Conservation (phyloP, 1,140 invertebrate species). For the Magallana angulata region DNA sequence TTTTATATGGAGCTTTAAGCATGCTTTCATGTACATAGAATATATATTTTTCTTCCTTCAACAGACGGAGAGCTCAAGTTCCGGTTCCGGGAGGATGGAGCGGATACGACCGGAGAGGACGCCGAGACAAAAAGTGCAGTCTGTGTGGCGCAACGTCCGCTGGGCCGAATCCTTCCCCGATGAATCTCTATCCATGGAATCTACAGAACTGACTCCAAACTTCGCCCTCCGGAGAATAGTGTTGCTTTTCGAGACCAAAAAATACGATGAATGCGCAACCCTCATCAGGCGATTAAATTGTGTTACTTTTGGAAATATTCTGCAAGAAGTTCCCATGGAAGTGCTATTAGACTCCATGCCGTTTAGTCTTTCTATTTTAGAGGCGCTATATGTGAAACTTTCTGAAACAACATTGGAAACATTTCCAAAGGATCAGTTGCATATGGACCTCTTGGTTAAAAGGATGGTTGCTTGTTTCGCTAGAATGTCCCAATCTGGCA, state of each 20-base stretch:
- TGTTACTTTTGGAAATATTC: conserved; percentile 86
- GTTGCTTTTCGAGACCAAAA: conserved; percentile 69
- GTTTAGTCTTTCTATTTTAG: conserved; percentile 90
- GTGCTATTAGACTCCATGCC: conserved; percentile 92
- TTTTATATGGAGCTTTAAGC: not conserved
- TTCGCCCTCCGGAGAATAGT: conserved; percentile 69
- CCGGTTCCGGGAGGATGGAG: conserved; percentile 63
- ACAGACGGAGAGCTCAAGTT: conserved; percentile 58
- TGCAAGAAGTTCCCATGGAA: conserved; percentile 89
- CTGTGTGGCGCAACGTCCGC: conserved; percentile 69
- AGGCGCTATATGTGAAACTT: conserved; percentile 90
- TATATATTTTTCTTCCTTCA: not conserved
- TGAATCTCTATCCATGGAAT: conserved; percentile 67
- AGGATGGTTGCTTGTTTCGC: conserved; percentile 90
- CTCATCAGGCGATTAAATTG: conserved; percentile 87
- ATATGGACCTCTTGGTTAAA: conserved; percentile 88
- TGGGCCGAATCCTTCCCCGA: conserved; percentile 71
- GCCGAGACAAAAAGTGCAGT: conserved; percentile 65
- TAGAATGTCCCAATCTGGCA: conserved; percentile 80
- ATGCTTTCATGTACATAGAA: not conserved
- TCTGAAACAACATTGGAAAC: conserved; percentile 77
- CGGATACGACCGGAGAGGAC: conserved; percentile 63
- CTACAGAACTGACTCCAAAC: conserved; percentile 67
- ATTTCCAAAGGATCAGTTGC: conserved; percentile 81
- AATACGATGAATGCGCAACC: conserved; percentile 81